Evolutionary conservation across 2,888 invertebrate species (phyloP), one percentile per base, ranked within the genome.

Genomic region (Torymus texanus): DNA sequence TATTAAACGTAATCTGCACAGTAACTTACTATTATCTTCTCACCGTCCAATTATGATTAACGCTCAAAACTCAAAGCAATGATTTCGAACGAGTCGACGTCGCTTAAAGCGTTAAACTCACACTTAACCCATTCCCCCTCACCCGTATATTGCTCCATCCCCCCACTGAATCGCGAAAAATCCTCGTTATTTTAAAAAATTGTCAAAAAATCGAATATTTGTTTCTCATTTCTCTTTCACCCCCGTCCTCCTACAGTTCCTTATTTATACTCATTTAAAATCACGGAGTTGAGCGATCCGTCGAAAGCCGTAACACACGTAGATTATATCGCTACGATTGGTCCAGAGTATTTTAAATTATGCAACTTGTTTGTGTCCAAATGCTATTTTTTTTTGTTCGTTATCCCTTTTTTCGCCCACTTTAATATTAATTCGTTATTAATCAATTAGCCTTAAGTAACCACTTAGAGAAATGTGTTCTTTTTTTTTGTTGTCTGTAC

Each of bases 281-380:
- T 65, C 59, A 75, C 41, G 21, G 65, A 67, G 16, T 71, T 24
- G 55, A 41, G 66, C 56, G 67, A 78, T 75, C 53, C n/a, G 53
- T 78, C 63, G 41, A 61, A 75, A 79, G 78, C 73, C 50, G 68
- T 73, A 79, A 79, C 67, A 76, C 62, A 77, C 61, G 68, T 71
- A 71, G 76, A 74, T 74, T 68, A 62, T 79, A 81, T 76, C 14
- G n/a, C 74, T 81, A 81, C 18, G 58, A 70, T 81, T 81, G 81
- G 81, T 81, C 81, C 81, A 81, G 75, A 78, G 77, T 81, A 65
- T 81, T 41, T 41, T 81, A 71, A 81, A 81, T 75, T 75, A 81
- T 76, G 72, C 51, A 77, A 71, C 58, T 59, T 41, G 29, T 41
- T 62, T 56, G 63, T 68, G 53, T 74, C 62, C 53, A 61, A 67